These are phyloP conservation scores for Argopecten irradians DNA, from an alignment of 1,140 invertebrate genomes.

Conservation along the genomic window DNA sequence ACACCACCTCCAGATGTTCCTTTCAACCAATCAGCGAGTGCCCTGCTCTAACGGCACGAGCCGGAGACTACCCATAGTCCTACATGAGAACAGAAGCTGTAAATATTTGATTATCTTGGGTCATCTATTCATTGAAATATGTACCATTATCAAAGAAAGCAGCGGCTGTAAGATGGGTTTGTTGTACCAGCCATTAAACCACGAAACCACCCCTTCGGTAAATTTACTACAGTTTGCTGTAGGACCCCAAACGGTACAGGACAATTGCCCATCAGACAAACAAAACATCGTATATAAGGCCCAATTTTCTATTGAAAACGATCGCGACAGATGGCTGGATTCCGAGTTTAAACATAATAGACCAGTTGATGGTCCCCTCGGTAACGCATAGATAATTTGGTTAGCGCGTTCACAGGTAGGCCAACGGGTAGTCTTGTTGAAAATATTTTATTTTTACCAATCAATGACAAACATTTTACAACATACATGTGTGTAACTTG, in stretches of 20 bases:
- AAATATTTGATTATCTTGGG: slow-evolving; percentile 23
- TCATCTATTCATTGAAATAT: slow-evolving; percentile 18
- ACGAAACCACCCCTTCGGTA: not conserved
- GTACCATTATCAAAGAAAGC: not conserved
- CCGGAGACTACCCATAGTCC: slow-evolving; percentile 24
- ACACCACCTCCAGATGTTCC: slow-evolving; percentile 49
- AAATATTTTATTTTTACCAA: too few relatives aligned
- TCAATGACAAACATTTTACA: too few relatives aligned
- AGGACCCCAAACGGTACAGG: not conserved
- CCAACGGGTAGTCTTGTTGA: too few relatives aligned
- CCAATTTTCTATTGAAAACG: not conserved
- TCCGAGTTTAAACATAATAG: not conserved
- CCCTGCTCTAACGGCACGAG: slow-evolving; percentile 35
- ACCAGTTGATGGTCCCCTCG: too few relatives aligned
- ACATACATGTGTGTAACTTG: too few relatives aligned
- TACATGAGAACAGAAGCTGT: slow-evolving; percentile 20
- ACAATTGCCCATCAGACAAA: not conserved
- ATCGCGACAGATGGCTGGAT: not conserved
- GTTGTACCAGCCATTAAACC: not conserved
- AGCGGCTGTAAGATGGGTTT: not conserved
- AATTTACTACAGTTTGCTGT: not conserved
- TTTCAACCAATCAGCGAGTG: slow-evolving; percentile 43
- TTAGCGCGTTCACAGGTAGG: too few relatives aligned
- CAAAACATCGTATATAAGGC: not conserved
- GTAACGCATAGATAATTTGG: not conserved